These are phyloP conservation scores for Philaenus spumarius DNA, from an alignment of 1,140 invertebrate genomes.

Conservation along the genomic window DNA sequence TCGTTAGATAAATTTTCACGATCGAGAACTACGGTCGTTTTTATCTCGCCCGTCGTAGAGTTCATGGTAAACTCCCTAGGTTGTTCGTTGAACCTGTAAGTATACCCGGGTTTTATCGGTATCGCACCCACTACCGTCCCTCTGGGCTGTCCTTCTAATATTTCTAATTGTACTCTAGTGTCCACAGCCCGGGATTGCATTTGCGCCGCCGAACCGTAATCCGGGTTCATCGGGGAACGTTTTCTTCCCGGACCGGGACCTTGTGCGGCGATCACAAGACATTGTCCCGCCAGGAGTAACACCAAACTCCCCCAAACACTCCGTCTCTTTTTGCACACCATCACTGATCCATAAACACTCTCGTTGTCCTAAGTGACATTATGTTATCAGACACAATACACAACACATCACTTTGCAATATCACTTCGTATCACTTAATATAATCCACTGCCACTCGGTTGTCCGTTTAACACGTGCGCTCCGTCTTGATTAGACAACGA, in stretches of 20 bases:
- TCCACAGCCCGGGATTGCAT: conserved; percentile 84
- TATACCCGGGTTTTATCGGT: conserved; percentile 78
- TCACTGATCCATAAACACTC: background rate
- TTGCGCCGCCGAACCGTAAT: conserved; percentile 37
- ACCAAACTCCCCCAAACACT: background rate
- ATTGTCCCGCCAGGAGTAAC: conserved; percentile 1
- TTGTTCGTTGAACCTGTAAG: conserved; percentile 85
- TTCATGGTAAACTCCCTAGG: conserved; percentile 77
- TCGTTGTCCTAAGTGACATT: too few relatives aligned
- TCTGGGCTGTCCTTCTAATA: conserved; percentile 72
- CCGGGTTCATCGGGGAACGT: background rate
- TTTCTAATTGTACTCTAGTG: conserved; percentile 74
- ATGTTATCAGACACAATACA: too few relatives aligned
- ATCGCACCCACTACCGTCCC: conserved; percentile 78
- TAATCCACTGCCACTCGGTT: background rate
- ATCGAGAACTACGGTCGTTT: conserved; percentile 72
- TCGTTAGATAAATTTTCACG: conserved; percentile 68
- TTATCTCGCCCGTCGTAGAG: conserved; percentile 71
- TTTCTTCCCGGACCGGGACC: conserved; percentile 7
- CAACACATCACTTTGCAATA: too few relatives aligned
- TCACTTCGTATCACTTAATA: background rate
- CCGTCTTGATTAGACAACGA: background rate
- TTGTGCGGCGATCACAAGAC: conserved; percentile 11
- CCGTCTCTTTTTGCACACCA: background rate
- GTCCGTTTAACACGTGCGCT: background rate